These are phyloP conservation scores for Psittacula echo DNA, from an alignment of 2,797 vertebrate genomes.

Conservation along the genomic window DNA sequence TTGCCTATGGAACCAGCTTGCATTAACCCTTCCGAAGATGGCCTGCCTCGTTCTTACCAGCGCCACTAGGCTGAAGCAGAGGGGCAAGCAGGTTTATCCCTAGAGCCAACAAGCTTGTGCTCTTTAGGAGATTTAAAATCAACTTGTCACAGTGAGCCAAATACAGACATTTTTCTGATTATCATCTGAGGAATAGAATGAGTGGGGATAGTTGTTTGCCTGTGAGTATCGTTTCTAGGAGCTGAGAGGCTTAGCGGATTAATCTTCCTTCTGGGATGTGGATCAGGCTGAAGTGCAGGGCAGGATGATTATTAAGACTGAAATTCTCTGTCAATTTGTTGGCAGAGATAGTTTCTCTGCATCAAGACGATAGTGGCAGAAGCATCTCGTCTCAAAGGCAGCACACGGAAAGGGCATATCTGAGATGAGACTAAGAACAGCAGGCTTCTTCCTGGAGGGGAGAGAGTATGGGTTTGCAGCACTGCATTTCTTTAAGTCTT, in stretches of 20 bases:
- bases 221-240: constrained; percentile 65
- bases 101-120: background rate
- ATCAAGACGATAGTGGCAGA: background rate
- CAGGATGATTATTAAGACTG: constrained; percentile 72
- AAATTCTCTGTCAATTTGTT: constrained; percentile 68
- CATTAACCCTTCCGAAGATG: accelerated
- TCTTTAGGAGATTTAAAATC: constrained; percentile 47
- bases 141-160: constrained; percentile 55
- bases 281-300: constrained; percentile 68
- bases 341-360: constrained; percentile 60
- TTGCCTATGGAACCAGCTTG: background rate
- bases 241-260: constrained; percentile 71
- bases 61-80: background rate
- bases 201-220: constrained; percentile 64
- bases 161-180: constrained; percentile 64
- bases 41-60: background rate
- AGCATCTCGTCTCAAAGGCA: background rate
- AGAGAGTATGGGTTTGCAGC: background rate
- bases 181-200: constrained; percentile 51
- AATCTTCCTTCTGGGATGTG: constrained; percentile 70
- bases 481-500: background rate
- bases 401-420: background rate
- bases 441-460: background rate
- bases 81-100: background rate
- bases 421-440: background rate